Conservation (phyloP, 2,797 vertebrate species). For the Pitangus sulphuratus region DNA sequence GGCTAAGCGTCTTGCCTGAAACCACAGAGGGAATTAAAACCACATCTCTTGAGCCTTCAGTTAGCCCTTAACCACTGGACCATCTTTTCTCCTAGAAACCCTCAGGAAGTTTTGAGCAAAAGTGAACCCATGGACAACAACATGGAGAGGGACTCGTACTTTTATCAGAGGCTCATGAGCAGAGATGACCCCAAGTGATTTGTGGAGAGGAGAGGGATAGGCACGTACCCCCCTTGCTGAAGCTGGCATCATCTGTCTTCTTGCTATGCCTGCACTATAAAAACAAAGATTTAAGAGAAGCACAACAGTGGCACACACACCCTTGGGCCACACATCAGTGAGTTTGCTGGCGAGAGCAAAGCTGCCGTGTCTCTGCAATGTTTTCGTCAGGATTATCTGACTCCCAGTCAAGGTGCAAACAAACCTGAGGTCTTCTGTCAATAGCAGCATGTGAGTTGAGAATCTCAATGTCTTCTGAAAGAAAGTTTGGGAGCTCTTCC, state of each 20-base stretch:
- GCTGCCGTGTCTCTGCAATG: conserved; percentile 1
- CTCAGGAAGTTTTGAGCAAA: neutral
- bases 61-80: neutral
- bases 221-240: rapidly evolving
- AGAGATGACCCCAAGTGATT: neutral
- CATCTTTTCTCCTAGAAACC: neutral
- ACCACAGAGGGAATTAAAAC: conserved; percentile 31
- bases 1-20: conserved; percentile 32
- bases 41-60: neutral
- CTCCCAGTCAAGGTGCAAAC: conserved; percentile 47
- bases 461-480: conserved; percentile 29
- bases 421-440: conserved; percentile 51
- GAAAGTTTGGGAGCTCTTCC: neutral
- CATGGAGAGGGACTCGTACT: neutral
- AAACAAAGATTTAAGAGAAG: conserved; percentile 12
- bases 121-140: neutral
- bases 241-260: neutral
- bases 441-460: neutral
- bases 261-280: neutral
- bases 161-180: neutral
- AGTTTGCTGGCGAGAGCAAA: conserved; percentile 9
- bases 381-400: conserved; percentile 60
- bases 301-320: neutral
- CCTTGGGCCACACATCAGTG: conserved; percentile 10
- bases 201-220: neutral